Evolutionary conservation across 2,113 vertebrate species (phyloP), one percentile per base, ranked within the genome.

Genomic region (Sturnira hondurensis): DNA sequence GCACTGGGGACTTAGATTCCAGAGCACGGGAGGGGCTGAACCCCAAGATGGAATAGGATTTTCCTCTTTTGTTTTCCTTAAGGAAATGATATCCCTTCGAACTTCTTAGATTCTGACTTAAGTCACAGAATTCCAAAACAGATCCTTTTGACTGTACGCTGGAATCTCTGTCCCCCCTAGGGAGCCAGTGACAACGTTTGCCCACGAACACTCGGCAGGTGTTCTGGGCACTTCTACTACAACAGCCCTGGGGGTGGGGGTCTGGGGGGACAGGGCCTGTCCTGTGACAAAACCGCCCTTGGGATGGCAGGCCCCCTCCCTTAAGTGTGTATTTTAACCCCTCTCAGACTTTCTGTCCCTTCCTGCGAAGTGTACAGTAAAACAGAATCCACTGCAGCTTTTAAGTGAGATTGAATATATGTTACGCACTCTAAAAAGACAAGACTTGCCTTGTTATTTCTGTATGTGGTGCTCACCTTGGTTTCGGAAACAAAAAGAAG

Each of bases 221-320:
- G 7, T 33, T 3, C 4, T 52, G 0, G 38, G 33, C 17, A 31
- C 4, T 58, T 33, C 81, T 26, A 0, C 4, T 54, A 2, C 56
- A 3, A 45, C 17, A 24, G 28, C 0, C 4, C 20, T 38, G 43
- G 2, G 5, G 10, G 1, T 2, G 5, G 10, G 1, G 50, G 13
- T n/a, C 56, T 58, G 15, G 17, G 7, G 19, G 17, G 52, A 14
- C 15, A 16, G 56, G 65, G 8, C 0, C 0, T 3, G 26, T 33
- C 4, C 50, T 45, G 10, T n/a, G 15, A 41, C 11, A 12, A 63
- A 84, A 10, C 4, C 41, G 7, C 36, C 22, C 20, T 22, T 0
- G 4, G 14, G 47, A 28, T 17, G 16, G 28, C 31, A 43, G 26
- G 4, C 14, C 12, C 7, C 8, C 33, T 36, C 28, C 58, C 43